Evolutionary conservation across 2,113 vertebrate genomes (phyloP).

Genomic region (Aegithalos caudatus): DNA sequence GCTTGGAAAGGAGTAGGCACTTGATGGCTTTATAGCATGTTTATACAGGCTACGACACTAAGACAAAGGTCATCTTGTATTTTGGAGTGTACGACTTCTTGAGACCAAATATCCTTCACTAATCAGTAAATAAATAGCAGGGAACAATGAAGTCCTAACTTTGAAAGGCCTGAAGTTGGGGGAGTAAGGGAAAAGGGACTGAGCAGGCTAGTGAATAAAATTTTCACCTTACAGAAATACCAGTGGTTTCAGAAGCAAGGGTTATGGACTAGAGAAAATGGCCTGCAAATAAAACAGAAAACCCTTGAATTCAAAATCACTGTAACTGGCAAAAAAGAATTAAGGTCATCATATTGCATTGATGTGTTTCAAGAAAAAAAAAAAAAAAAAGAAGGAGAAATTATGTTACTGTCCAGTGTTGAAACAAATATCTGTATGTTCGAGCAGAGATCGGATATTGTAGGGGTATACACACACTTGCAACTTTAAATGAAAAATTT

Average conservation of each 20-base stretch:
- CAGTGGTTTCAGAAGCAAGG: background rate
- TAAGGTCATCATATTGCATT: slow-evolving; percentile 42
- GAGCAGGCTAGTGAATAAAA: background rate
- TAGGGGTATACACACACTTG: background rate
- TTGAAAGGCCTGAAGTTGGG: background rate
- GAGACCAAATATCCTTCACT: background rate
- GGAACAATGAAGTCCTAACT: background rate
- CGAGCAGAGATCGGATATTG: slow-evolving; percentile 44
- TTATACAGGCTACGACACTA: background rate
- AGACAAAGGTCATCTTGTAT: background rate
- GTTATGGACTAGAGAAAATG: background rate
- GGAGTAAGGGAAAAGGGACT: background rate
- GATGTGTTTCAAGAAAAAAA: slow-evolving; percentile 12
- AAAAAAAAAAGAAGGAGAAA: background rate
- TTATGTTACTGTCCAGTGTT: slow-evolving; percentile 35
- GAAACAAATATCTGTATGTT: slow-evolving; percentile 64
- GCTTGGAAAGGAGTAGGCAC: background rate
- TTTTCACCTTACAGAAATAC: background rate
- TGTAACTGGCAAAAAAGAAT: slow-evolving; percentile 39
- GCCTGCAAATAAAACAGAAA: background rate
- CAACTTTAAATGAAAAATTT: slow-evolving; percentile 45
- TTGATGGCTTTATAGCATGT: background rate
- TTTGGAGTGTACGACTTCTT: background rate
- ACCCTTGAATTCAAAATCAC: background rate
- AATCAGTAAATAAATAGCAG: background rate